phyloP scores from a whole-genome alignment of 1,140 invertebrate species.

The Drosophila obscura region DNA sequence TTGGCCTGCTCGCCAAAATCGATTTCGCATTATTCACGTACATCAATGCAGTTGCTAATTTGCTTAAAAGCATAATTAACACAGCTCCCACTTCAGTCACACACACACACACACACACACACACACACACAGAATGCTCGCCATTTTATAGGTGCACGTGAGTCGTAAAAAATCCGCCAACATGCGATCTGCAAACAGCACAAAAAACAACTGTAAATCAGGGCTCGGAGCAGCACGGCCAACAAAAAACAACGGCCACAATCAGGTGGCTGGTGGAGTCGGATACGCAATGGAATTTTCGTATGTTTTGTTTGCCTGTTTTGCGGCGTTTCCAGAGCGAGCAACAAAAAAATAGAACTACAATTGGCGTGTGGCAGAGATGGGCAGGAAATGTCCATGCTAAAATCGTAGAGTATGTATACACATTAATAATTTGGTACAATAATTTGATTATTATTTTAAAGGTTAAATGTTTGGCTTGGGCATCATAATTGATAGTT shows the following conservation, averaged over 20 bases:
- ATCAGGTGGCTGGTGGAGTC: constrained; percentile 27
- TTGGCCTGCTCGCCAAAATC: constrained; percentile 62
- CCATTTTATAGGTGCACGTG: constrained; percentile 64
- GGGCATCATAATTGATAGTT: too few relatives aligned
- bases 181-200: constrained; percentile 63
- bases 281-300: constrained; percentile 64
- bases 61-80: constrained; percentile 81
- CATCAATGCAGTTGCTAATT: constrained; percentile 75
- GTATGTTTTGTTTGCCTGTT: constrained; percentile 39
- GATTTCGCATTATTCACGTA: constrained; percentile 71
- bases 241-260: constrained; percentile 35
- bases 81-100: constrained; percentile 23
- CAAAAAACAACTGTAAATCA: constrained; percentile 66
- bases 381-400: neutral
- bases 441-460: too few relatives aligned
- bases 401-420: neutral
- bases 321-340: constrained; percentile 19
- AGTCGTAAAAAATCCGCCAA: constrained; percentile 65
- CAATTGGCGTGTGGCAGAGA: constrained; percentile 8
- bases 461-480: too few relatives aligned
- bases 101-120: constrained; percentile 3
- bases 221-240: constrained; percentile 37
- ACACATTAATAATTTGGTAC: too few relatives aligned
- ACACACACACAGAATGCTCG: constrained; percentile 13
- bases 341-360: constrained; percentile 35